A percentile compares a stretch with the other conserved stretches of the same genome.
These are phyloP conservation scores for Chloebia gouldiae DNA, from an alignment of 2,113 vertebrate genomes.

Conservation along the genomic window DNA sequence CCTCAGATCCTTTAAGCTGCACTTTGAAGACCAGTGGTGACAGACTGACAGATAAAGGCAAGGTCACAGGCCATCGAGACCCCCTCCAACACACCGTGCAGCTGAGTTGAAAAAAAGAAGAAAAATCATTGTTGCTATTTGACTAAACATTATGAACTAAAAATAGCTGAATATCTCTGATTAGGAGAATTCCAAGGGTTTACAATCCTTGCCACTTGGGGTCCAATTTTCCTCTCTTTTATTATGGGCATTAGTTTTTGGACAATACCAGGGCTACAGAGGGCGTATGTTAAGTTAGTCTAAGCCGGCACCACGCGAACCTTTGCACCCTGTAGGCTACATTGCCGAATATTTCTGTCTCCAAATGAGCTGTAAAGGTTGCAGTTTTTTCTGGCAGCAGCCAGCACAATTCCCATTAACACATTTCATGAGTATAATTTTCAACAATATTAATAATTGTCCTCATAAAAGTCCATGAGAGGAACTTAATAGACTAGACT, in stretches of 20 bases:
- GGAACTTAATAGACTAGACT: conserved; percentile 44
- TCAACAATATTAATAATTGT: conserved; percentile 54
- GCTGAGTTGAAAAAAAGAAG: conserved; percentile 57
- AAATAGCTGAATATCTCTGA: conserved; percentile 70
- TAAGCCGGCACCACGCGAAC: conserved; percentile 37
- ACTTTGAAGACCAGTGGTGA: conserved; percentile 66
- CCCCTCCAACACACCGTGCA: conserved; percentile 51
- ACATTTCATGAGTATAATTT: conserved; percentile 27
- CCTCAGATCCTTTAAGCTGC: conserved; percentile 63
- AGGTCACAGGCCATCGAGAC: conserved; percentile 79
- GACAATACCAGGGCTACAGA: conserved; percentile 56
- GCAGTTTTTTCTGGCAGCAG: conserved; percentile 23
- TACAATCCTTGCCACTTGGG: conserved; percentile 61
- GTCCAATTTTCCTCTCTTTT: conserved; percentile 65
- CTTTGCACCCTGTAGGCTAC: conserved; percentile 55
- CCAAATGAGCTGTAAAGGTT: conserved; percentile 39
- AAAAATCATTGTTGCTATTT: conserved; percentile 80
- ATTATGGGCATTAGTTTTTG: conserved; percentile 49
- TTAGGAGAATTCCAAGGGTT: conserved; percentile 73
- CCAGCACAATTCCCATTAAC: conserved; percentile 32
- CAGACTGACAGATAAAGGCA: conserved; percentile 68
- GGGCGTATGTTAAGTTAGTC: conserved; percentile 66
- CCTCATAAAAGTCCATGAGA: conserved; percentile 37
- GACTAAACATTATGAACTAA: conserved; percentile 81
- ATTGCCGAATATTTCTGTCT: conserved; percentile 23